These are phyloP conservation scores for Pholis gunnellus DNA, from an alignment of 2,113 vertebrate genomes.

Conservation along the genomic window DNA sequence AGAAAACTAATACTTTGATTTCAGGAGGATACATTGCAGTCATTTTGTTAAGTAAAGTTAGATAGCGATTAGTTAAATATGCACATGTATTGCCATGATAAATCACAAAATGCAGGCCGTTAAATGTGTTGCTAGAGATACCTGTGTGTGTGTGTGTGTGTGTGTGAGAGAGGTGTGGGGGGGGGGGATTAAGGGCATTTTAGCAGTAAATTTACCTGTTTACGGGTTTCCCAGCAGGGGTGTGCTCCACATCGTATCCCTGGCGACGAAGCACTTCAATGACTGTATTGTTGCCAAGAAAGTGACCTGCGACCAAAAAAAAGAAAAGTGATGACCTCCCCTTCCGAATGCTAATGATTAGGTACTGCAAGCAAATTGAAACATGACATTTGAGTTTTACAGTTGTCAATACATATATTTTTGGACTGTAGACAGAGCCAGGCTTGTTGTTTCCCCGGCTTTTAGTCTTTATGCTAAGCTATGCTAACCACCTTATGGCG, in stretches of 20 bases:
- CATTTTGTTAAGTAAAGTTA: not conserved
- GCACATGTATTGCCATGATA: not conserved
- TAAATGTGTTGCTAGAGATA: not conserved
- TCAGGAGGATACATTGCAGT: not conserved
- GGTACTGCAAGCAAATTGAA: conserved; percentile 1
- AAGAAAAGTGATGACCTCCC: conserved; percentile 2
- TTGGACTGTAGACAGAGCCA: not conserved
- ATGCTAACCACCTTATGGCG: not conserved
- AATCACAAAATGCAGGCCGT: conserved; percentile 1
- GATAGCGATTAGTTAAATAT: conserved; percentile 6
- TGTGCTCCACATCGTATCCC: conserved; percentile 91
- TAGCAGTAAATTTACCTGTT: conserved; percentile 83
- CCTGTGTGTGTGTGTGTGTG: conserved; percentile 31
- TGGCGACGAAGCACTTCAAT: conserved; percentile 90
- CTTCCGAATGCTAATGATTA: conserved; percentile 16
- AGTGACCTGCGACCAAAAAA: conserved; percentile 87
- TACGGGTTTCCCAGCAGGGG: conserved; percentile 88
- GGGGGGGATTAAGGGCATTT: conserved; percentile 18
- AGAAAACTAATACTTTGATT: conserved; percentile 18
- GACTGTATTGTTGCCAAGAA: conserved; percentile 93
- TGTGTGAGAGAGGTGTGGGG: conserved; percentile 28
- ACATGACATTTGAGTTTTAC: not conserved
- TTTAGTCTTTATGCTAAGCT: not conserved
- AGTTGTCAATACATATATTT: not conserved
- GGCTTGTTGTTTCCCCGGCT: not conserved